Evolutionary conservation across 2,113 vertebrate species (phyloP), one percentile per base, ranked within the genome.

Genomic region (Megaptera novaeangliae): DNA sequence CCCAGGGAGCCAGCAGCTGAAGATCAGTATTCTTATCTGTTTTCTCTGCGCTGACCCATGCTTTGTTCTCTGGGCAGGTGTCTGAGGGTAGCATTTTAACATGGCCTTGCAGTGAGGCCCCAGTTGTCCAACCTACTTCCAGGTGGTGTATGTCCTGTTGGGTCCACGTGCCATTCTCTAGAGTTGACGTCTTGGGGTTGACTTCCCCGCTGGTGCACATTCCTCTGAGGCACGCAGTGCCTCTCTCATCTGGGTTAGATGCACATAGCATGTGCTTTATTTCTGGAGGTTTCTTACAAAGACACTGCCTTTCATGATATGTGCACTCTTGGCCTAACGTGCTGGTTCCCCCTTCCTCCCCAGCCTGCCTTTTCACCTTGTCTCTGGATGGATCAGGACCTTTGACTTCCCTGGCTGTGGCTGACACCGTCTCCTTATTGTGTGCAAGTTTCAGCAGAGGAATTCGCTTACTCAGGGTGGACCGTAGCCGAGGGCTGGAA

Each of bases 391-490:
- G 99, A 59, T 98, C 99, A 0, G 99, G 99, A 41, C 99, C 99
- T 0, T 98, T 99, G 98, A 98, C 99, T 27, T 99, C 99, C 0
- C 97, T 99, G 97, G 99, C 99, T 0, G 98, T 98, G 44, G 99
- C 98, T 0, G 98, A 99, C 97, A 96, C 97, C 84, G 72, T 71
- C 92, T 99, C 97, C 5, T 98, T 99, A 74, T 98, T 99, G 92
- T 99, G 99, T n/a, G 99, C 99, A 98, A 99, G 99, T 97, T 99
- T 99, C 91, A 99, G 98, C 98, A 98, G 97, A 0, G 99, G 99
- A 49, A 98, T 99, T 92, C 99, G 99, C 90, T 97, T 99, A 0
- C 99, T 99, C 20, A 96, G 1, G 18, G 0, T 98, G 87, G 80
- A 96, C 2, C 2, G 68, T 11, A 0, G 71, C 8, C 20, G 3